These are phyloP conservation scores for Spinus olivaceus DNA, from an alignment of 2,797 vertebrate genomes.

Conservation along the genomic window DNA sequence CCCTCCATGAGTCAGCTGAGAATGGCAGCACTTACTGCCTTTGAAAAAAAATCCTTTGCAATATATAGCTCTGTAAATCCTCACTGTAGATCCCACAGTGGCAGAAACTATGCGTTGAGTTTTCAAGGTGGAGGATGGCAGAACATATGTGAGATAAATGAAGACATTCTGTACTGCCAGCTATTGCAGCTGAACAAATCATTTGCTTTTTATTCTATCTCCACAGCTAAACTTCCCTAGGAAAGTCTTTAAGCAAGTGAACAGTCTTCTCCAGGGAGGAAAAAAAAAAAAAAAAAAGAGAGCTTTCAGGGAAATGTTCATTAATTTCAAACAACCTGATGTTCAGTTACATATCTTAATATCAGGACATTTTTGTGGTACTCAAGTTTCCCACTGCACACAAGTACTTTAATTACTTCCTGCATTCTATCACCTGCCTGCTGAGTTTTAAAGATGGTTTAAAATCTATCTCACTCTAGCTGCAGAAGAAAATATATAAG, in stretches of 20 bases:
- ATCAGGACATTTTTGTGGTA: neutral
- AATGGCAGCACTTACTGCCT: neutral
- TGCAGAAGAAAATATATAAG: neutral
- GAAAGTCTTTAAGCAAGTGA: neutral
- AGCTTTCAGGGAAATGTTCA: neutral
- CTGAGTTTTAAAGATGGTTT: neutral
- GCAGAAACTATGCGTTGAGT: neutral
- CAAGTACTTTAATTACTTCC: neutral
- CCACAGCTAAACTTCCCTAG: neutral
- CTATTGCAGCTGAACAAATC: neutral
- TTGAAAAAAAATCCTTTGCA: neutral
- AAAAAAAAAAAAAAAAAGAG: no score
- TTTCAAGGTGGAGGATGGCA: neutral
- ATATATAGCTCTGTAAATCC: neutral
- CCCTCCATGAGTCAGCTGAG: neutral
- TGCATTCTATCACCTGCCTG: neutral
- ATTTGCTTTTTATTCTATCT: neutral
- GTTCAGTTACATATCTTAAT: neutral
- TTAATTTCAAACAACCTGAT: neutral
- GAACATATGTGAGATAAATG: neutral
- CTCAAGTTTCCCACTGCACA: neutral
- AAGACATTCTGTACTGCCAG: neutral
- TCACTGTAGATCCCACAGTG: neutral
- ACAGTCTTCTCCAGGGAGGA: neutral
- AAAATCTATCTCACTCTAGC: neutral